Conservation (phyloP, 2,113 vertebrate genomes). For the Sciurus niger region DNA sequence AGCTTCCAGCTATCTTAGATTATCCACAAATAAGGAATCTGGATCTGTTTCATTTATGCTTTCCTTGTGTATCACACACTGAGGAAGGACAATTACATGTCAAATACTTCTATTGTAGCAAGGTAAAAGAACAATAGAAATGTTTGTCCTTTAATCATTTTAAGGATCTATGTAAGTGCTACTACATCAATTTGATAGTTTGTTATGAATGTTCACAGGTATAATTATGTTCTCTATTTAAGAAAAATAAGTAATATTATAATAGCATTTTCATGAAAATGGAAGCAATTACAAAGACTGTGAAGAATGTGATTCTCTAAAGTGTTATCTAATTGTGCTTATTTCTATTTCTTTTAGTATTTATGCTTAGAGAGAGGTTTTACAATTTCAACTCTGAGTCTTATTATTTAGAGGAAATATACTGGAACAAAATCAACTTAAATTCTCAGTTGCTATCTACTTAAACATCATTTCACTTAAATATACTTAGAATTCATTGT, state of each 20-base stretch:
- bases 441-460: slow-evolving; percentile 82
- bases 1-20: neutral
- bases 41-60: neutral
- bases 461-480: slow-evolving; percentile 84
- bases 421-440: slow-evolving; percentile 73
- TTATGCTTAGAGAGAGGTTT: neutral
- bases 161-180: neutral
- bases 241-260: slow-evolving; percentile 58
- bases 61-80: neutral
- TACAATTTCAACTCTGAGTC: neutral
- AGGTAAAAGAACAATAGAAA: neutral
- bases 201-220: neutral
- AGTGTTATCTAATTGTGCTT: slow-evolving; percentile 11
- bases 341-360: slow-evolving; percentile 50
- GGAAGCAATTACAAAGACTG: neutral
- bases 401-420: slow-evolving; percentile 55
- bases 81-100: neutral
- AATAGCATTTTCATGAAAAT: slow-evolving; percentile 36
- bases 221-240: neutral
- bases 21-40: neutral
- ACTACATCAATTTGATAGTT: neutral
- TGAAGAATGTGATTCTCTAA: neutral
- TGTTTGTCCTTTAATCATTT: neutral
- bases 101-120: neutral
- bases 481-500: slow-evolving; percentile 80